Evolutionary conservation across 2,888 invertebrate species (phyloP).

Genomic region (Maniola hyperantus): DNA sequence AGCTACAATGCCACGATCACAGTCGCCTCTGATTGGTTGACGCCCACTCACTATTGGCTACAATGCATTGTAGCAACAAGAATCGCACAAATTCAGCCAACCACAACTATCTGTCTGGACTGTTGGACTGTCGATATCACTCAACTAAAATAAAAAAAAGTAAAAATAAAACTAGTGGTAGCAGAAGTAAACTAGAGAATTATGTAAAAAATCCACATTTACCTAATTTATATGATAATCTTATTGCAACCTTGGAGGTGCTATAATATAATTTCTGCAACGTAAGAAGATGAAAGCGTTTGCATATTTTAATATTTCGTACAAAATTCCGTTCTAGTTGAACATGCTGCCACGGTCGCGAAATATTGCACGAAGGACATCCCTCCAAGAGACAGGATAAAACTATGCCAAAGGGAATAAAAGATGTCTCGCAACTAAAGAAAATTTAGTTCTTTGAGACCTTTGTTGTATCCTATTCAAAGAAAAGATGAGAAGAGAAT

Average conservation of each 20-base stretch:
- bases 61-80: no score
- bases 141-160: no score
- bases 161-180: no score
- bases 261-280: neutral
- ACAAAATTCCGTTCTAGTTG: neutral
- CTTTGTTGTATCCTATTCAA: neutral
- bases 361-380: neutral
- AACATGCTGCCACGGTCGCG: neutral
- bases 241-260: neutral
- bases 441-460: neutral
- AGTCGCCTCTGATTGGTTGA: no score
- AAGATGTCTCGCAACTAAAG: neutral
- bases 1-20: no score
- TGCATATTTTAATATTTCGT: constrained; percentile 1
- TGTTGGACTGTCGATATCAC: no score
- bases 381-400: neutral
- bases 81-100: no score
- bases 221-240: constrained; percentile 8
- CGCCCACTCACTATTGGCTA: no score
- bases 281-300: constrained; percentile 4
- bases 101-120: no score
- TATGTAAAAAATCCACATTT: no score
- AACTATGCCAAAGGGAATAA: neutral
- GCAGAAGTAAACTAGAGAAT: no score
- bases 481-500: no score